A percentile compares a stretch with the other conserved stretches of the same genome.
Conservation (phyloP, 2,888 invertebrate species). For the Nomada fabriciana region DNA sequence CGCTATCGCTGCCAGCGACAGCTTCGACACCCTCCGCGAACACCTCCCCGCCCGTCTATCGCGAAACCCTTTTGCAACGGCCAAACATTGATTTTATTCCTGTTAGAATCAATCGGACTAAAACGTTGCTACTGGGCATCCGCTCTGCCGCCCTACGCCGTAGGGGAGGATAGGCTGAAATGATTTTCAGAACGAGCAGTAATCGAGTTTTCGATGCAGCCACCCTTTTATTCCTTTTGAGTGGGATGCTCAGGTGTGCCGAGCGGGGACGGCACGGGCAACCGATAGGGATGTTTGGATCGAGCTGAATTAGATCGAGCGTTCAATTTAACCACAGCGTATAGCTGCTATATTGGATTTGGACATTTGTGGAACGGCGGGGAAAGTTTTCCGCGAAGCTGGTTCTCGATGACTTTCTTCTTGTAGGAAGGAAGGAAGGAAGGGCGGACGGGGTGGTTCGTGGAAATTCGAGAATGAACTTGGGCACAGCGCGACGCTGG, state of each 20-base stretch:
- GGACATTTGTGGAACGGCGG: slow-evolving; percentile 16
- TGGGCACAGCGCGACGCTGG: background rate
- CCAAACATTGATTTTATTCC: slow-evolving; percentile 78
- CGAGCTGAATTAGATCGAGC: slow-evolving; percentile 52
- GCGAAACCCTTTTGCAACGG: slow-evolving; percentile 59
- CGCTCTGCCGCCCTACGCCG: slow-evolving; percentile 7
- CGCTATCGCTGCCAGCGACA: slow-evolving; percentile 63
- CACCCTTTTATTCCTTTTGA: background rate
- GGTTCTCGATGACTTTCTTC: background rate
- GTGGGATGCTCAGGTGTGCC: slow-evolving; percentile 60
- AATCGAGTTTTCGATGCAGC: slow-evolving; percentile 30
- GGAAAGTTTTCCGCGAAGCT: background rate
- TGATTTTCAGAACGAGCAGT: slow-evolving; percentile 27
- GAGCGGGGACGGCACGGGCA: slow-evolving; percentile 4
- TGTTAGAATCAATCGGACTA: slow-evolving; percentile 71
- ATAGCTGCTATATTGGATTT: slow-evolving; percentile 47
- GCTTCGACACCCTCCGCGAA: slow-evolving; percentile 59
- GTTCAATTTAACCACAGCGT: slow-evolving; percentile 42
- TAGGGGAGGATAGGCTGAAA: background rate
- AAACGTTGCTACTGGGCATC: slow-evolving; percentile 50
- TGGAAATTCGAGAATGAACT: slow-evolving; percentile 20
- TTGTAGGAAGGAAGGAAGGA: background rate
- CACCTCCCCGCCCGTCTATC: slow-evolving; percentile 44
- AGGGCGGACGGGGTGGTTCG: background rate
- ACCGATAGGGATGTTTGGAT: slow-evolving; percentile 29